These are phyloP conservation scores for Danaus melanippus DNA, from an alignment of 1,140 invertebrate species.

Conservation along the genomic window DNA sequence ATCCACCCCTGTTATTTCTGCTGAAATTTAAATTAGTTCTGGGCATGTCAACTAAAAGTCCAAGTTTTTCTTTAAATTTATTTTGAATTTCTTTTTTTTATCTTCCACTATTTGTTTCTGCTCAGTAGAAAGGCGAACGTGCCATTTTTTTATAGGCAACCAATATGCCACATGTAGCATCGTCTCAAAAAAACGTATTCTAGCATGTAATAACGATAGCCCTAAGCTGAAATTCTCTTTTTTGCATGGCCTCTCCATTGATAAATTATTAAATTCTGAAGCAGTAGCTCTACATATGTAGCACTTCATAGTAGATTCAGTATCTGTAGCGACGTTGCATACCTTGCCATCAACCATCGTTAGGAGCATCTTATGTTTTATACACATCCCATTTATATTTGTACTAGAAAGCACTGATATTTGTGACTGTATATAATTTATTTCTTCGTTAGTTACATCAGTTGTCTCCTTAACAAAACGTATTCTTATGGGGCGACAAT, in stretches of 20 bases:
- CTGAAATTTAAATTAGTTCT: slow-evolving; percentile 27
- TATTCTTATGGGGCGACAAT: slow-evolving; percentile 36
- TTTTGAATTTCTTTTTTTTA: slow-evolving; percentile 39
- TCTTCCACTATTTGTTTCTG: slow-evolving; percentile 23
- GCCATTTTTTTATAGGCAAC: slow-evolving; percentile 31
- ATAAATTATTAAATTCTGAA: slow-evolving; percentile 43
- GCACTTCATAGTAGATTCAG: slow-evolving; percentile 38
- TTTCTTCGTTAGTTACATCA: slow-evolving; percentile 35
- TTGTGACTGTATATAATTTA: slow-evolving; percentile 16
- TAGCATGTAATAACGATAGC: slow-evolving; percentile 42
- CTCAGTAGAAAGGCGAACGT: no score
- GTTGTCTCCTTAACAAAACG: slow-evolving; percentile 33
- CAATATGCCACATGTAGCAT: slow-evolving; percentile 47
- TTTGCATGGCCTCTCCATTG: slow-evolving; percentile 20
- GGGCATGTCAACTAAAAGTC: slow-evolving; percentile 39
- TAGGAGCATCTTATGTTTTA: slow-evolving; percentile 33
- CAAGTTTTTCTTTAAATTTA: slow-evolving; percentile 28
- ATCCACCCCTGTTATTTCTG: no score
- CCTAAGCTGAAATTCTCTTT: slow-evolving; percentile 30
- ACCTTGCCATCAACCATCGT: slow-evolving; percentile 59
- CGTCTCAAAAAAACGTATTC: slow-evolving; percentile 52
- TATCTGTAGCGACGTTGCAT: slow-evolving; percentile 48
- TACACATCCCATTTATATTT: slow-evolving; percentile 9
- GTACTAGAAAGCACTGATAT: slow-evolving; percentile 14
- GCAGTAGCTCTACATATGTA: slow-evolving; percentile 46